Base-by-base conservation (phyloP, 2,888 invertebrate species). In the Plagodis pulveraria region DNA sequence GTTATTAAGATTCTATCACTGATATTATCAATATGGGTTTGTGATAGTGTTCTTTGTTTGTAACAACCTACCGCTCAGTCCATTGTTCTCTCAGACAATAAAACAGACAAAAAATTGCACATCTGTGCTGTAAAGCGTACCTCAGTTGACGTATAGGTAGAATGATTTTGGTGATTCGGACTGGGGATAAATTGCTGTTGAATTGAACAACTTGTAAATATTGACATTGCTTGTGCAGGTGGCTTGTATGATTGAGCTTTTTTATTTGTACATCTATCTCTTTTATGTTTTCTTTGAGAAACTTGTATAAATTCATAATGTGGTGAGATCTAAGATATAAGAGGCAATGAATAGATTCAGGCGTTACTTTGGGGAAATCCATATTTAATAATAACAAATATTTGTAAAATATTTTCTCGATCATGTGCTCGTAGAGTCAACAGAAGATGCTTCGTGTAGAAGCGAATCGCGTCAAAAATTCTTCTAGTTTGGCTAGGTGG, bases 31-130 rank as follows among this genome's bases (percentile, higher is more conserved):
- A 64, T 72, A 73, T 69, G 60, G 48, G 49, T 73, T 76, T 76
- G 65, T 76, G 85, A 85, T 86, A 84, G 73, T 65, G 59, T 70
- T 51, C 66, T 81, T 88, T 88, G 87, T 88, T 85, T 64, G 52
- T 46, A 79, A 73, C 79, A 78, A 81, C 71, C 74, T 70, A 70
- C 73, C 63, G 67, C 69, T 52, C 61, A 58, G 45, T 44, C 81
- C 74, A 84, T 87, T 88, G 86, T 89, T 69, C 78, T 81, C 72
- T 61, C 44, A 56, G 65, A 81, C 80, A 76, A 76, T 81, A 77
- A 77, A 81, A 80, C 73, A 77, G 80, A 82, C 78, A 80, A 78
- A 81, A 81, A 81, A 78, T 81, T 74, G 78, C 80, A 80, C 74
- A 77, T 76, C 73, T 77, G 70, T 72, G 67, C 72, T 67, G 52